Base-by-base conservation (phyloP, 2,888 invertebrate species). In the Erannis defoliaria region DNA sequence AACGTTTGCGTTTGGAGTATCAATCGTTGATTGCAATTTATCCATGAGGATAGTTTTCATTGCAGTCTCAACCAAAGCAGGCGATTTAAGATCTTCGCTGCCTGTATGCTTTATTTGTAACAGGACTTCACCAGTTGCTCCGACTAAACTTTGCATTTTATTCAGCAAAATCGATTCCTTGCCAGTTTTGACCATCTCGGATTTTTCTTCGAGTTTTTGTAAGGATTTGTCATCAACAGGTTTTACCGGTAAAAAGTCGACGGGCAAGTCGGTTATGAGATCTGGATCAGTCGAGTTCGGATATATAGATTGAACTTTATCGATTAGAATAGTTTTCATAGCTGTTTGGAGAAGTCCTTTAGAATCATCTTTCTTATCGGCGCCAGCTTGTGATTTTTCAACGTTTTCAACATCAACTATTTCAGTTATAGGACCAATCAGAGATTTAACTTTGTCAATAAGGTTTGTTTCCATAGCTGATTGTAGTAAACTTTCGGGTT, bases 131-230 rank as follows among this genome's bases (percentile, higher is more conserved):
- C 38, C 37, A 14, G 26, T 0, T 12, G 51, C 59, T 19, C 60
- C 66, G 23, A 66, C 57, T 14, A 71, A 67, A 42, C 68, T 77
- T 55, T 88, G 92, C 0, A 90, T 89, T 75, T 86, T 90, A 67
- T 94, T 93, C 66, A 93, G 88, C 12, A 93, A 79, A 55, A 94
- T 93, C 10, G 92, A 90, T 71, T 91, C 87, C 82, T 94, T 88
- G 3, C 93, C 94, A 16, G 90, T 89, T 51, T 87, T 86, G 40
- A 94, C 69, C 54, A 76, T 62, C 18, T 67, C 57, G 8, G 72
- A 40, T 23, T 66, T 62, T 62, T 68, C 60, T 58, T 65, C 70
- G 29, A 19, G 53, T 33, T 68, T 57, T 26, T 62, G 58, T 8
- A 45, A 48, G 16, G 33, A n/a, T 56, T 58, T 62, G 12, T 58